A percentile compares a stretch with the other conserved stretches of the same genome.
Evolutionary conservation across 1,140 invertebrate genomes (phyloP).

Genomic region (Drosophila leontia): DNA sequence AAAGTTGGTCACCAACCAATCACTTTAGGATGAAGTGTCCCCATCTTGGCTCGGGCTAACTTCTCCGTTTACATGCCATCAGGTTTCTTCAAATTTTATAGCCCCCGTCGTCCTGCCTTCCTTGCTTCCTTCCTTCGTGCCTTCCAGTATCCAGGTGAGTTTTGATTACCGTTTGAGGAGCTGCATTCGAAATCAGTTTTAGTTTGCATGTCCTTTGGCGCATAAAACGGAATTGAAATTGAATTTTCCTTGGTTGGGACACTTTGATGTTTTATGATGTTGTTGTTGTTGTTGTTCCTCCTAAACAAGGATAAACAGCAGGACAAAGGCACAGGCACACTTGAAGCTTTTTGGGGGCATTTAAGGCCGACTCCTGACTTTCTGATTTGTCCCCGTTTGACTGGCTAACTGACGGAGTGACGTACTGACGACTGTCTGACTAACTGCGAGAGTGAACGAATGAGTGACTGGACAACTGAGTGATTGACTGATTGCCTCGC

Average conservation of each 20-base stretch:
- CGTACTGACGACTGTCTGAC: conserved; percentile 46
- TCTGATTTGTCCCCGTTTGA: conserved; percentile 52
- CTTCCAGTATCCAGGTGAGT: conserved; percentile 10
- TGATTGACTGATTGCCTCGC: conserved; percentile 70
- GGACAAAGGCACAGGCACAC: conserved; percentile 46
- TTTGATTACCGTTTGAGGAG: conserved; percentile 59
- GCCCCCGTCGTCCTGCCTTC: conserved; percentile 3
- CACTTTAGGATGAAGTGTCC: conserved; percentile 23
- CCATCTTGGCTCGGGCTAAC: conserved; percentile 9
- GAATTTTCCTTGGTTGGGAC: conserved; percentile 51
- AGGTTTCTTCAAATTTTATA: conserved; percentile 52
- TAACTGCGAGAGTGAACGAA: conserved; percentile 41
- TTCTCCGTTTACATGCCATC: conserved; percentile 73
- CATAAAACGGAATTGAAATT: conserved; percentile 76
- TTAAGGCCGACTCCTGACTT: conserved; percentile 37
- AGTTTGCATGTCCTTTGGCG: conserved; percentile 77
- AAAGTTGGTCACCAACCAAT: conserved; percentile 33
- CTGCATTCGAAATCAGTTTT: conserved; percentile 80
- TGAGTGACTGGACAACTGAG: conserved; percentile 45
- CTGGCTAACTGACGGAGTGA: conserved; percentile 49
- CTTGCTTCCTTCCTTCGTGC: background rate
- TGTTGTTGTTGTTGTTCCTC: conserved; percentile 6
- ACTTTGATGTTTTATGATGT: conserved; percentile 62
- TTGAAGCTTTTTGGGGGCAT: conserved; percentile 54
- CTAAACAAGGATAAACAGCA: conserved; percentile 44